Conservation (phyloP, 2,888 invertebrate genomes). For the Enchytraeus crypticus region DNA sequence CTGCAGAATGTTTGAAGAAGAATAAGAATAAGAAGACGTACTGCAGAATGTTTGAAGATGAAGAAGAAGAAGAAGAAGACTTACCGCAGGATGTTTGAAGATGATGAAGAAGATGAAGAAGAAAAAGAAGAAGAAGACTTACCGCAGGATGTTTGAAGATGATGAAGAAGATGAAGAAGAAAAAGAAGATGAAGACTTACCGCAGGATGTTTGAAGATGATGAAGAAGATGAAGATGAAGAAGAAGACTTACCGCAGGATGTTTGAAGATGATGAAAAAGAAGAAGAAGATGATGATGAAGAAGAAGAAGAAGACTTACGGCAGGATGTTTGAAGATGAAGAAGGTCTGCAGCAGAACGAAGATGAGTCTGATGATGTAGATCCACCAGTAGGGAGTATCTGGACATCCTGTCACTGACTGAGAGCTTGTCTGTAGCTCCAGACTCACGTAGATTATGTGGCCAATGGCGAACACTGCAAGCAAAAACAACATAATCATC, state of each 20-base stretch:
- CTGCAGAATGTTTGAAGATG: slow-evolving; percentile 94
- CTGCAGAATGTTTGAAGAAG: neutral
- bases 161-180: too few species aligned
- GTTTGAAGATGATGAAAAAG: neutral
- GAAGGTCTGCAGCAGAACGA: slow-evolving; percentile 97
- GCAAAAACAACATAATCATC: too few species aligned
- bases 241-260: slow-evolving; percentile 3
- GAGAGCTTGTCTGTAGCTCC: slow-evolving; percentile 14
- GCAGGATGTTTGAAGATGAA: slow-evolving; percentile 96
- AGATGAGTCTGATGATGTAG: slow-evolving; percentile 70
- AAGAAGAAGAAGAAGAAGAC: too few species aligned
- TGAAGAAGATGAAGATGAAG: slow-evolving; percentile 87
- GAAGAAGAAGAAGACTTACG: too few species aligned
- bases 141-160: too few species aligned
- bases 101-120: too few species aligned
- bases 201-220: slow-evolving; percentile 94
- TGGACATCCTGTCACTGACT: neutral
- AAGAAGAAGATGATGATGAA: neutral
- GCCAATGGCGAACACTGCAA: slow-evolving; percentile 89
- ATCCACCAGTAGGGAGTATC: slow-evolving; percentile 1
- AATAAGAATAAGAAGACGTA: too few species aligned
- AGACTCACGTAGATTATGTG: slow-evolving; percentile 64
- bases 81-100: too few species aligned
- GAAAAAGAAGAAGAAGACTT: too few species aligned
- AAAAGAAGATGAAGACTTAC: slow-evolving; percentile 63